Conservation (phyloP, 2,797 vertebrate species). For the Sebastes goodei region DNA sequence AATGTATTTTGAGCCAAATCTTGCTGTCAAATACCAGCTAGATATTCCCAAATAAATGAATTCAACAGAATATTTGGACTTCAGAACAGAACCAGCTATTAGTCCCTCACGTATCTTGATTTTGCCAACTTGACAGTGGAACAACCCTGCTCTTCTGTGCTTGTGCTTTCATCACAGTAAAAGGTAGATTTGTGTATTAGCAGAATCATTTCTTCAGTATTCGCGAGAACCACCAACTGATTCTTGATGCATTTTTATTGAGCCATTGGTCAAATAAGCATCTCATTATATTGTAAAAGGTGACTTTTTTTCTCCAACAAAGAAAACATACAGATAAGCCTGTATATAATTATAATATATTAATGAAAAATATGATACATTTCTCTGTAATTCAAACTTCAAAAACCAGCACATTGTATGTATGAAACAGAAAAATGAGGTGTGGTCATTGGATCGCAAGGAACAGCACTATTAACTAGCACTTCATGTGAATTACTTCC, state of each 20-base stretch:
- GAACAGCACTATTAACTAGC: constrained; percentile 35
- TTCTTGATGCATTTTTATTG: constrained; percentile 78
- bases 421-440: constrained; percentile 45
- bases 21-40: background rate
- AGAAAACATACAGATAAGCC: constrained; percentile 61
- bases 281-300: constrained; percentile 69
- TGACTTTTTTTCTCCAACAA: constrained; percentile 40
- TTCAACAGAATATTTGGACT: background rate
- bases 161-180: background rate
- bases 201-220: background rate
- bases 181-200: background rate
- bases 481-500: constrained; percentile 21
- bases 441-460: constrained; percentile 33
- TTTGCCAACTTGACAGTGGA: background rate
- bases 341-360: constrained; percentile 29
- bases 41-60: background rate
- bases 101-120: background rate
- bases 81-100: background rate
- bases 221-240: background rate
- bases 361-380: constrained; percentile 68
- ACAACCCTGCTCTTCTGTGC: background rate
- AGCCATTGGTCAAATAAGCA: constrained; percentile 73
- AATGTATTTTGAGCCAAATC: background rate
- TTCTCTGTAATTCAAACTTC: constrained; percentile 58
- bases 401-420: constrained; percentile 56